These are phyloP conservation scores for Mionectes macconnelli DNA, from an alignment of 2,113 vertebrate genomes.

Conservation along the genomic window DNA sequence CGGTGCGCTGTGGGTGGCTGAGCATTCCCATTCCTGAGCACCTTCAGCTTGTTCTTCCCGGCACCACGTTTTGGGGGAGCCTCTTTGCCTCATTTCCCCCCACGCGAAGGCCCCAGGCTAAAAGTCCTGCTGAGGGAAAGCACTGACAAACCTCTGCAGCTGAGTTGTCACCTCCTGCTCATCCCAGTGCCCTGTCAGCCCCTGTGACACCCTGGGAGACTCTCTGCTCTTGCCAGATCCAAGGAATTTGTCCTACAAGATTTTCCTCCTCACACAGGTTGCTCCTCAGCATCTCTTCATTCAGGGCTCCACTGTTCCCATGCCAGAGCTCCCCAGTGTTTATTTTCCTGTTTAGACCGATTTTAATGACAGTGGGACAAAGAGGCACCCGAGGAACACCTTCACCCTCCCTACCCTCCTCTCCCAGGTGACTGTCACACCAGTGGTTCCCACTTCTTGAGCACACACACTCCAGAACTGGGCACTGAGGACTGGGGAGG, in stretches of 20 bases:
- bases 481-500: neutral
- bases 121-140: neutral
- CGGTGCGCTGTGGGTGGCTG: neutral
- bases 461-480: neutral
- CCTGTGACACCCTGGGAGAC: neutral
- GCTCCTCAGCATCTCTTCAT: neutral
- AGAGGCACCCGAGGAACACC: neutral
- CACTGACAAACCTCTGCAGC: neutral
- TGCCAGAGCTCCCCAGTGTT: neutral
- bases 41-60: neutral
- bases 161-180: neutral
- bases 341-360: neutral
- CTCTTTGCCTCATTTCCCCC: neutral
- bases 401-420: neutral
- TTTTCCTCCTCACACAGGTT: neutral
- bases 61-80: neutral
- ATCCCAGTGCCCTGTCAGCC: neutral
- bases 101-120: neutral
- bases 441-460: neutral
- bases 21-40: neutral
- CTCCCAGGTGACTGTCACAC: neutral
- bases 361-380: neutral
- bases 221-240: neutral
- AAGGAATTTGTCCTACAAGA: neutral
- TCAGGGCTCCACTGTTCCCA: accelerated